Conservation (phyloP, 2,888 invertebrate genomes). For the Rhodophaea formosa region DNA sequence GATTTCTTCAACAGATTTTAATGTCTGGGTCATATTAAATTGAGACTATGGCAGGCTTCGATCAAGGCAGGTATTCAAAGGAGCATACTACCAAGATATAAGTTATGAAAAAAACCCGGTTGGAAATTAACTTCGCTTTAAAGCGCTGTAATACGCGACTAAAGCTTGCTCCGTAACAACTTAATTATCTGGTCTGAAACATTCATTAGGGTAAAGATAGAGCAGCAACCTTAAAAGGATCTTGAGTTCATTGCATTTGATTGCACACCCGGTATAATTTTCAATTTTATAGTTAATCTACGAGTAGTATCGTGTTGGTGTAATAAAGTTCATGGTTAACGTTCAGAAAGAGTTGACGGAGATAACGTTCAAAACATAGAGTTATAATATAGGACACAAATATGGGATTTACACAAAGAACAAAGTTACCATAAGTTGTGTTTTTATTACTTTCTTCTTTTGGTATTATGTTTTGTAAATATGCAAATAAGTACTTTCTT, state of each 20-base stretch:
- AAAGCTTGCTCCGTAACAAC: slow-evolving; percentile 4
- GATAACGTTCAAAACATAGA: neutral
- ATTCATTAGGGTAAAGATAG: slow-evolving; percentile 14
- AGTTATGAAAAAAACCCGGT: slow-evolving; percentile 8
- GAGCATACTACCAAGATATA: neutral
- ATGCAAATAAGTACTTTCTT: too few species aligned
- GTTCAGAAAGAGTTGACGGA: neutral
- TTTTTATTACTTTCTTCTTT: too few species aligned
- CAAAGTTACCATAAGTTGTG: too few species aligned
- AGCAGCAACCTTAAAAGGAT: neutral
- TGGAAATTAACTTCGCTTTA: slow-evolving; percentile 4
- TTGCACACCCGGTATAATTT: neutral
- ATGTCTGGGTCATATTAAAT: too few species aligned
- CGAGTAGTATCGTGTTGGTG: neutral
- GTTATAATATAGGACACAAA: too few species aligned
- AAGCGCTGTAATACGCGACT: neutral
- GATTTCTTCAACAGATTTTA: too few species aligned
- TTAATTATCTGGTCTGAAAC: slow-evolving; percentile 14
- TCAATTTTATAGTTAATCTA: slow-evolving; percentile 4
- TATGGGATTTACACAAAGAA: too few species aligned
- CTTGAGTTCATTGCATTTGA: neutral
- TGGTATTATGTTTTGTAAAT: too few species aligned
- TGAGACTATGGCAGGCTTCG: too few species aligned
- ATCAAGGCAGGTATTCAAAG: neutral
- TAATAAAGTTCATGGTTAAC: neutral